These are phyloP conservation scores for Trichechus manatus DNA, from an alignment of 2,113 vertebrate species.

Conservation along the genomic window DNA sequence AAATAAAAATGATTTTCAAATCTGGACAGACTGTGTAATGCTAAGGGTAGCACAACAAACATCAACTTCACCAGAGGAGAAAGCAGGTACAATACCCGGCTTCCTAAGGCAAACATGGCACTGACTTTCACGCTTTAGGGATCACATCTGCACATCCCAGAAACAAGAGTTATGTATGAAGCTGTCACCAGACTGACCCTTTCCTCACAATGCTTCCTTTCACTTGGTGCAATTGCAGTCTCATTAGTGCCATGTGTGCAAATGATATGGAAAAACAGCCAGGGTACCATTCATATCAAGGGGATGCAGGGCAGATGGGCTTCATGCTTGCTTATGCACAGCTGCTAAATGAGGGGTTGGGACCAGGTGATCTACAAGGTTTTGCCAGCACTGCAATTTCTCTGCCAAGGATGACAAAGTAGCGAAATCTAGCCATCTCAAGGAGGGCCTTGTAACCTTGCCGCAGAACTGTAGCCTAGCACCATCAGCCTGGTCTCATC, in stretches of 20 bases:
- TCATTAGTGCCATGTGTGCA: constrained; percentile 6
- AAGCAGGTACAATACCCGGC: not conserved
- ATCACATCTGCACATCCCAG: not conserved
- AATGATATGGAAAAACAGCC: not conserved
- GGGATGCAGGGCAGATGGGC: fast-evolving
- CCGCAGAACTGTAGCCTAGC: not conserved
- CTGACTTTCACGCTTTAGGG: not conserved
- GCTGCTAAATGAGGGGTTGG: not conserved
- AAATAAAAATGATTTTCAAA: constrained; percentile 33
- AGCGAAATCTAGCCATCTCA: not conserved
- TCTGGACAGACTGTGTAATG: not conserved
- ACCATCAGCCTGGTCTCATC: not conserved
- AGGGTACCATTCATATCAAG: not conserved
- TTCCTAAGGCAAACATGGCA: not conserved
- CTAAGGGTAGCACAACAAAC: not conserved
- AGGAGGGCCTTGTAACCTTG: not conserved
- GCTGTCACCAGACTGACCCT: not conserved
- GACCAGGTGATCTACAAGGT: not conserved
- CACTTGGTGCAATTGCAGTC: not conserved
- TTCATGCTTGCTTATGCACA: not conserved
- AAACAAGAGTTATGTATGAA: not conserved
- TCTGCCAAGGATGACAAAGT: not conserved
- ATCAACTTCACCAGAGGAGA: not conserved
- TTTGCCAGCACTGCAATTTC: not conserved
- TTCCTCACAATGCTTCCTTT: constrained; percentile 14